Conservation (phyloP, 2,888 invertebrate genomes). For the Phortica okadai region DNA sequence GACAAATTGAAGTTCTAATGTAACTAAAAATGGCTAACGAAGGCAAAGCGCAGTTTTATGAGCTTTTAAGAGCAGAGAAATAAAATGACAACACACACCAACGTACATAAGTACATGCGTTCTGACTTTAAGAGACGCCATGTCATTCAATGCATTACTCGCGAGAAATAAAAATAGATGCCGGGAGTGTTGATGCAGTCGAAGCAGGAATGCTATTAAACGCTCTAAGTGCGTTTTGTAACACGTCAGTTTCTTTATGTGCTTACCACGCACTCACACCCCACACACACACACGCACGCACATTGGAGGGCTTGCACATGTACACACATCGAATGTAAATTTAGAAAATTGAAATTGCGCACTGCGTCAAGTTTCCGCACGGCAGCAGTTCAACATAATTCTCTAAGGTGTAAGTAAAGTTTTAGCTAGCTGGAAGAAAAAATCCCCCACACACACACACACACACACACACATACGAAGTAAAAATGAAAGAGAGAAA, state of each 20-base stretch:
- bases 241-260: not conserved
- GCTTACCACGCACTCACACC: not conserved
- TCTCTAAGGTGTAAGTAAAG: conserved; percentile 3
- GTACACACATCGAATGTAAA: conserved; percentile 40
- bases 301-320: no score
- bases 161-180: no score
- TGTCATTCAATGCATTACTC: no score
- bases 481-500: conserved; percentile 46
- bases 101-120: no score
- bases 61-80: not conserved
- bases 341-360: conserved; percentile 59
- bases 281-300: no score
- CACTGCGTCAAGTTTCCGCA: conserved; percentile 40
- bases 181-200: not conserved
- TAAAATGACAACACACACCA: not conserved
- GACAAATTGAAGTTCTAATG: not conserved
- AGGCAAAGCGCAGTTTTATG: not conserved
- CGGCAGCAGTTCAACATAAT: conserved; percentile 2
- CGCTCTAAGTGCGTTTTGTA: not conserved
- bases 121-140: no score
- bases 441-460: conserved; percentile 44
- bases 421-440: conserved; percentile 19
- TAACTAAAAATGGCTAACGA: not conserved
- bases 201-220: not conserved
- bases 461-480: conserved; percentile 17